phyloP scores from a whole-genome alignment of 2,797 vertebrate genomes.

The Gambusia yucatana region DNA sequence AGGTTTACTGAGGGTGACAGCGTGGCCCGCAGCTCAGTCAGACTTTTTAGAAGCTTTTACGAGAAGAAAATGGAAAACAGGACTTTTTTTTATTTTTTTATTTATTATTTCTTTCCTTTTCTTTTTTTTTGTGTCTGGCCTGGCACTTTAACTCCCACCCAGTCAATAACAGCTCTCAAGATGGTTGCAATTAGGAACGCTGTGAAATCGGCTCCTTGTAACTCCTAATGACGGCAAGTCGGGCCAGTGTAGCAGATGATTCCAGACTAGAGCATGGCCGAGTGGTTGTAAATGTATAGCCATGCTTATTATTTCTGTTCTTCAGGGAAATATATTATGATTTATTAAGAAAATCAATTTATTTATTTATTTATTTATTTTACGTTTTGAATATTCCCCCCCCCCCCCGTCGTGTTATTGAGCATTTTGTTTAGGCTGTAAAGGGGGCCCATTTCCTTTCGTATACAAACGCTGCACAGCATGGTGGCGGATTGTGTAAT shows the following conservation, averaged over 20 bases:
- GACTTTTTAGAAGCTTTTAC: conserved; percentile 80
- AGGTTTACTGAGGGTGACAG: conserved; percentile 79
- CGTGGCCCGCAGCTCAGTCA: conserved; percentile 76
- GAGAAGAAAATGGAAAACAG: conserved; percentile 78
- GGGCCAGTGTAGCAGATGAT: conserved; percentile 61
- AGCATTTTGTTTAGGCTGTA: conserved; percentile 38
- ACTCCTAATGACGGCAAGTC: conserved; percentile 73
- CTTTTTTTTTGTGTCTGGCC: conserved; percentile 47
- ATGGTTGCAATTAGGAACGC: conserved; percentile 77
- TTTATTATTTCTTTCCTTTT: conserved; percentile 26
- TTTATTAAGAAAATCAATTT: conserved; percentile 43
- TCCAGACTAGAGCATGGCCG: conserved; percentile 53
- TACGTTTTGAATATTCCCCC: conserved; percentile 8
- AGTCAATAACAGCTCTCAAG: conserved; percentile 76
- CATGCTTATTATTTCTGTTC: conserved; percentile 47
- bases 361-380: conserved; percentile 14
- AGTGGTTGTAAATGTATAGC: conserved; percentile 43
- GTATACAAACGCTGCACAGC: conserved; percentile 20
- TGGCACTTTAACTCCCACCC: conserved; percentile 67
- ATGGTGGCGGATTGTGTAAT: conserved; percentile 24
- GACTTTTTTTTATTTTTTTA: conserved; percentile 15
- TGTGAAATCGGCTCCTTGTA: conserved; percentile 71
- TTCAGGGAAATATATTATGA: conserved; percentile 47
- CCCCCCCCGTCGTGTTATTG: background rate
- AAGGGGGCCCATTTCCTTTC: conserved; percentile 17